phyloP scores from a whole-genome alignment of 1,140 invertebrate genomes.

The Orchestia grillus region DNA sequence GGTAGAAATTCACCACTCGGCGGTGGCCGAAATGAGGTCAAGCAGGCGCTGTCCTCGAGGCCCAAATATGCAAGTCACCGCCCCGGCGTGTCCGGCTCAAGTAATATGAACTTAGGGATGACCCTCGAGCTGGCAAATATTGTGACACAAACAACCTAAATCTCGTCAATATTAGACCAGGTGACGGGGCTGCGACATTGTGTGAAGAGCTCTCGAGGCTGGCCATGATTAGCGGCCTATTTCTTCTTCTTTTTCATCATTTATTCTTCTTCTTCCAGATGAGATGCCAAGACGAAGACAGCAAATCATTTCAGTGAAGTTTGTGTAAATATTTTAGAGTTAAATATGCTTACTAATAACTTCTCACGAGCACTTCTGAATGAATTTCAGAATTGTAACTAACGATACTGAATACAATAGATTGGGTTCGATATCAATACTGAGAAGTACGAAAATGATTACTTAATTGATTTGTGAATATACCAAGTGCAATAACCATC shows the following conservation, averaged over 20 bases:
- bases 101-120: constrained; percentile 34
- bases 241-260: background rate
- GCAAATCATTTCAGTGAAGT: too few species aligned
- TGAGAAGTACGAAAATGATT: too few species aligned
- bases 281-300: background rate
- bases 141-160: constrained; percentile 37
- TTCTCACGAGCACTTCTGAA: too few species aligned
- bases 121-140: constrained; percentile 34
- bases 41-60: background rate
- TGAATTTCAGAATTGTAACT: too few species aligned
- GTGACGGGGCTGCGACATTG: constrained; percentile 1
- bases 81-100: background rate
- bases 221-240: background rate
- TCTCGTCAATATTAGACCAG: constrained; percentile 45
- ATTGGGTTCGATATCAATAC: too few species aligned
- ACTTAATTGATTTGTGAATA: too few species aligned
- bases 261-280: background rate
- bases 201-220: constrained; percentile 17
- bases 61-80: constrained; percentile 32
- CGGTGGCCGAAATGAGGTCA: background rate
- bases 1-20: too few species aligned
- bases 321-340: too few species aligned
- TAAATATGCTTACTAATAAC: too few species aligned
- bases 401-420: too few species aligned
- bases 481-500: too few species aligned